A percentile compares a stretch with the other conserved stretches of the same genome.
phyloP scores from a whole-genome alignment of 1,140 invertebrate species.

The Papilio aristodemus region DNA sequence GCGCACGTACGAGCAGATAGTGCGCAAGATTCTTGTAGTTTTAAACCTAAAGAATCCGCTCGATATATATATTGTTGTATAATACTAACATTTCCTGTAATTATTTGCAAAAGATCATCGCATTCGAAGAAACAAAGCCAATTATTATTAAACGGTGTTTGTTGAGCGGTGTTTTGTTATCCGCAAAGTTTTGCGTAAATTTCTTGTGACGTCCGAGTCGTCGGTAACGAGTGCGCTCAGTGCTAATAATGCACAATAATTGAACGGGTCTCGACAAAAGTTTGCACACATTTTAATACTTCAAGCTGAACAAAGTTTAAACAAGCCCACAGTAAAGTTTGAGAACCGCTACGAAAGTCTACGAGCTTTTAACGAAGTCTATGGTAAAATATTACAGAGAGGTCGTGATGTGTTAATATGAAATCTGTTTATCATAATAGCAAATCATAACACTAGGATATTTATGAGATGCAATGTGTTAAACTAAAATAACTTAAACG shows the following conservation, averaged over 20 bases:
- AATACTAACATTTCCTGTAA: constrained; percentile 13
- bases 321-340: constrained; percentile 27
- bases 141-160: constrained; percentile 5
- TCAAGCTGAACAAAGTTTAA: constrained; percentile 28
- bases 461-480: not conserved
- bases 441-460: not conserved
- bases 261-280: constrained; percentile 26
- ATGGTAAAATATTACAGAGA: not conserved
- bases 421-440: constrained; percentile 9
- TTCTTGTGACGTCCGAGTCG: constrained; percentile 15
- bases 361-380: constrained; percentile 16
- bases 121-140: constrained; percentile 2
- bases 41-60: not conserved
- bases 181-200: constrained; percentile 5
- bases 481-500: not conserved
- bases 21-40: constrained; percentile 12
- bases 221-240: constrained; percentile 16
- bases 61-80: not conserved
- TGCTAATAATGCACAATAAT: constrained; percentile 28
- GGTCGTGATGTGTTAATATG: constrained; percentile 9
- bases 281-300: constrained; percentile 33
- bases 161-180: not conserved
- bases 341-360: constrained; percentile 19
- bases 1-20: constrained; percentile 38
- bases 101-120: constrained; percentile 3